Conservation (phyloP, 2,113 vertebrate genomes). For the Poecile atricapillus region DNA sequence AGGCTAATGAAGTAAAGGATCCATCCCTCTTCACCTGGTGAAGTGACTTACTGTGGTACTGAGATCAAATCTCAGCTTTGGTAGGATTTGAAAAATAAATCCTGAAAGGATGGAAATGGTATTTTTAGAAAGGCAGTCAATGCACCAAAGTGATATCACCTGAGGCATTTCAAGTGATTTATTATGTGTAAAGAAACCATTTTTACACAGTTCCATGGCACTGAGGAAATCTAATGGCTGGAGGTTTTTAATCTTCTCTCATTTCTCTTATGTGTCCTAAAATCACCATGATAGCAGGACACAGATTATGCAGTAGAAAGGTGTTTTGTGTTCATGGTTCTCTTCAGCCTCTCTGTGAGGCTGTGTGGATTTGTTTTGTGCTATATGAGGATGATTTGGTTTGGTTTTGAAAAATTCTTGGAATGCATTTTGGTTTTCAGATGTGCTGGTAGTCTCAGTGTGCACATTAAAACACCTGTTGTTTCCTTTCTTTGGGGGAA, state of each 20-base stretch:
- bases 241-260: background rate
- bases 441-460: background rate
- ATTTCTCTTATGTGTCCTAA: background rate
- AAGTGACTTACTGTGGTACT: background rate
- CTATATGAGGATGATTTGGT: background rate
- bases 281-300: background rate
- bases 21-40: background rate
- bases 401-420: background rate
- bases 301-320: background rate
- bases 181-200: background rate
- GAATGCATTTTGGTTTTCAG: background rate
- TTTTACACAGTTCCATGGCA: background rate
- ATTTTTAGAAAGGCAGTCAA: background rate
- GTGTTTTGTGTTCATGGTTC: background rate
- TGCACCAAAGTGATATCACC: background rate
- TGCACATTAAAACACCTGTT: background rate
- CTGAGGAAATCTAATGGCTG: background rate
- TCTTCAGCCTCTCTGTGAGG: background rate
- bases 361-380: background rate
- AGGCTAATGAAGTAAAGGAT: background rate
- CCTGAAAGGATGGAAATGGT: background rate
- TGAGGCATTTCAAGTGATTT: background rate
- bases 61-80: background rate
- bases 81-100: background rate
- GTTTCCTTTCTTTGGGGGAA: background rate